A percentile compares a stretch with the other conserved stretches of the same genome.
These are phyloP conservation scores for Malacoctenus gilli DNA, from an alignment of 2,797 vertebrate species.

Conservation along the genomic window DNA sequence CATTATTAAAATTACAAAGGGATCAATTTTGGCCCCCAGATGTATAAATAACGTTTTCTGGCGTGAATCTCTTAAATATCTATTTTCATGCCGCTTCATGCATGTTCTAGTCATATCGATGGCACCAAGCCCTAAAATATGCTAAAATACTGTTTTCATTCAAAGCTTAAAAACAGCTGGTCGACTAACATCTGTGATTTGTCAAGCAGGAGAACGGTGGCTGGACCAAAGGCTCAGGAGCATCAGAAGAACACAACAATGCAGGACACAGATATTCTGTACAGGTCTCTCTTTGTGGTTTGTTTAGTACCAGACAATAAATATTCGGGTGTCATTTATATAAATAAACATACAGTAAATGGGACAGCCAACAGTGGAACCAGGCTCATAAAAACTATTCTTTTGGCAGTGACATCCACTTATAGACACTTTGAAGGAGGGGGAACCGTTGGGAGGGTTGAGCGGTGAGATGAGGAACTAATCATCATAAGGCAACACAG, in stretches of 20 bases:
- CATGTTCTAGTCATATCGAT: constrained; percentile 46
- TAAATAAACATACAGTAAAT: constrained; percentile 36
- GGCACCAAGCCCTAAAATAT: constrained; percentile 34
- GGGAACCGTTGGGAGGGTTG: not conserved
- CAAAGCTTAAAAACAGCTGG: constrained; percentile 26
- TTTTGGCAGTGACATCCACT: constrained; percentile 31
- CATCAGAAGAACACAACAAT: constrained; percentile 32
- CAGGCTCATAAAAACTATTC: constrained; percentile 7
- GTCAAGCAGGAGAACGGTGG: constrained; percentile 37
- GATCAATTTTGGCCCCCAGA: constrained; percentile 8
- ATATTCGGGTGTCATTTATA: constrained; percentile 49
- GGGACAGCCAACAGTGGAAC: not conserved
- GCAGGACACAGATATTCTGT: constrained; percentile 59
- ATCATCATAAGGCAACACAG: not conserved
- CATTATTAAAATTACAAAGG: constrained; percentile 36
- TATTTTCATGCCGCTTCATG: constrained; percentile 61
- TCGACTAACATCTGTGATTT: constrained; percentile 40
- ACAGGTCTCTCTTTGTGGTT: constrained; percentile 35
- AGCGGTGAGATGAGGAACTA: not conserved
- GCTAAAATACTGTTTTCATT: constrained; percentile 4
- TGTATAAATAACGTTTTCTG: constrained; percentile 53
- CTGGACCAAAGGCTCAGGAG: constrained; percentile 7
- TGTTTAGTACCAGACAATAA: constrained; percentile 50
- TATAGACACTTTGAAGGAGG: constrained; percentile 6
- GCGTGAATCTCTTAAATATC: constrained; percentile 52